Conservation (phyloP, 2,888 invertebrate genomes). For the Brachynemurus nebulosus region DNA sequence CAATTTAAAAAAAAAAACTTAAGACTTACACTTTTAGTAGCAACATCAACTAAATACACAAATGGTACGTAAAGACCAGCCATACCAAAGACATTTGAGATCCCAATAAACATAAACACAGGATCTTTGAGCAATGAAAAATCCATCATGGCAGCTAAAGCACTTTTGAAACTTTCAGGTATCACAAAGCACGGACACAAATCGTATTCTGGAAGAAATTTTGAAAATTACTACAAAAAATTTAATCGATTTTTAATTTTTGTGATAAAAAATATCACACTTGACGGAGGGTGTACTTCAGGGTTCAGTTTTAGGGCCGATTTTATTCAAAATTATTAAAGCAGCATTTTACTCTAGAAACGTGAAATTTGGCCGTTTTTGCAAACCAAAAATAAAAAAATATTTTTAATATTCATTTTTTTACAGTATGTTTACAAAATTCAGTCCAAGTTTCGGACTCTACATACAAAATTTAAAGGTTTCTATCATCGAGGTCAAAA, state of each 20-base stretch:
- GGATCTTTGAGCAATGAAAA: slow-evolving; percentile 76
- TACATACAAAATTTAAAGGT: no score
- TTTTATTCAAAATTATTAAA: background rate
- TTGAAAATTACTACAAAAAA: slow-evolving; percentile 6
- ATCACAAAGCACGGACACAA: slow-evolving; percentile 66
- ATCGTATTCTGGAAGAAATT: slow-evolving; percentile 66
- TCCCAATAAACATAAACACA: slow-evolving; percentile 80
- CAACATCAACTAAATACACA: slow-evolving; percentile 81
- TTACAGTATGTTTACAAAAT: no score
- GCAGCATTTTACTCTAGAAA: no score
- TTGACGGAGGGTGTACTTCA: background rate
- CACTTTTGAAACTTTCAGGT: slow-evolving; percentile 69
- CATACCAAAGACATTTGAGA: slow-evolving; percentile 94
- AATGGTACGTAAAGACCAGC: slow-evolving; percentile 95
- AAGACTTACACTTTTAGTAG: slow-evolving; percentile 48
- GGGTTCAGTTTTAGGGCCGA: background rate
- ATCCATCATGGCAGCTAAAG: slow-evolving; percentile 82
- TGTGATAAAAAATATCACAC: background rate
- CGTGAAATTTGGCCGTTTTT: no score
- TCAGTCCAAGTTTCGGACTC: no score
- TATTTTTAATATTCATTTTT: background rate
- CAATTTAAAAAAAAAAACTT: background rate
- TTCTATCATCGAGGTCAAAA: no score
- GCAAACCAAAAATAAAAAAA: slow-evolving; percentile 3
- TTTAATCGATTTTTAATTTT: background rate